Evolutionary conservation across 2,113 vertebrate genomes (phyloP).

Genomic region (Labrus mixtus): DNA sequence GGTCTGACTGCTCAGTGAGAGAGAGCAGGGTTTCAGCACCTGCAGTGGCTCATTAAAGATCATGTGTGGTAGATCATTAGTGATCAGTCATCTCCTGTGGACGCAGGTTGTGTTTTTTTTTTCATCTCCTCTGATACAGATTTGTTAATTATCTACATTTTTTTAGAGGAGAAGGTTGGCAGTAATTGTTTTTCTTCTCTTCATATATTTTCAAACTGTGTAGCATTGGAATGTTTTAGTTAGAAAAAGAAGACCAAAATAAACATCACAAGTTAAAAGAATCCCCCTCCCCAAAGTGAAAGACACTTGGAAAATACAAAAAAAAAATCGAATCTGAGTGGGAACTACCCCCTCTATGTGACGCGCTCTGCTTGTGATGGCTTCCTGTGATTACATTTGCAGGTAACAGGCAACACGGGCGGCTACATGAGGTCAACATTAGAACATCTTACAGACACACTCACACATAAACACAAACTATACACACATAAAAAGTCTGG

Average conservation of each 20-base stretch:
- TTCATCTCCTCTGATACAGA: neutral
- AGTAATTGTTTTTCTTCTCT: constrained; percentile 1
- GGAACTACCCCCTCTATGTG: constrained; percentile 11
- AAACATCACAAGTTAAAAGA: constrained; percentile 4
- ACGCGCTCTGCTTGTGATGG: constrained; percentile 46
- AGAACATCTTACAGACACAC: constrained; percentile 46
- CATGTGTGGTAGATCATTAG: constrained; percentile 7
- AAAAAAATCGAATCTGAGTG: constrained; percentile 1
- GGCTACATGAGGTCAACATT: constrained; percentile 67
- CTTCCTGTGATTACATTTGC: constrained; percentile 62
- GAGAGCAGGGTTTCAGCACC: constrained; percentile 24
- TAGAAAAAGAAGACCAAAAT: constrained; percentile 5
- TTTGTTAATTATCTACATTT: neutral
- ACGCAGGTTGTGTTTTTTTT: neutral
- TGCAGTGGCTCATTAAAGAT: constrained; percentile 24
- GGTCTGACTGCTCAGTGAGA: constrained; percentile 34
- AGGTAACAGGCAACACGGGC: constrained; percentile 73
- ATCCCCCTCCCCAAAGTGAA: constrained; percentile 14
- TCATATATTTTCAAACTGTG: neutral
- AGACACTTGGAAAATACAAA: constrained; percentile 29
- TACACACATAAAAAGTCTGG: constrained; percentile 27
- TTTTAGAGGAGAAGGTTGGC: constrained; percentile 10
- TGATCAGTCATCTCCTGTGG: constrained; percentile 14
- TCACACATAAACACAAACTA: neutral
- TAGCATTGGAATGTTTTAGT: constrained; percentile 63